A percentile compares a stretch with the other conserved stretches of the same genome.
Evolutionary conservation across 2,888 invertebrate genomes (phyloP).

Genomic region (Horisme vitalbata): DNA sequence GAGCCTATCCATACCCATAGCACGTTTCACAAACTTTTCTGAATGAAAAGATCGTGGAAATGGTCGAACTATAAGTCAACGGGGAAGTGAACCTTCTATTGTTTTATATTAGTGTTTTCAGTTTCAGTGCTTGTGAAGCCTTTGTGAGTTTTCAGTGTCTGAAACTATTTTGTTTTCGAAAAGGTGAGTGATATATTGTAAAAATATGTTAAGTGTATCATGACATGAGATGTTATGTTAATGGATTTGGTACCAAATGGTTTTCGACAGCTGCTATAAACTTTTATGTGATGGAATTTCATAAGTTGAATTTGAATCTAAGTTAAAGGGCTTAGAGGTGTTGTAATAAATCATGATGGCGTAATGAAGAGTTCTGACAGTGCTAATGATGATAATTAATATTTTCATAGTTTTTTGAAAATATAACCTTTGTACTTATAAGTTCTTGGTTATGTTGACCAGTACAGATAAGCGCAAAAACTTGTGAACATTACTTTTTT

Average conservation of each 20-base stretch:
- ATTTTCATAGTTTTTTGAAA: too few species aligned
- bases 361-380: neutral
- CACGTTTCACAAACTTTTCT: constrained; percentile 70
- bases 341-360: constrained; percentile 4
- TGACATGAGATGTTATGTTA: constrained; percentile 15
- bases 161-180: constrained; percentile 10
- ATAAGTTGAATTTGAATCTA: constrained; percentile 18
- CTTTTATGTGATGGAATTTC: constrained; percentile 27
- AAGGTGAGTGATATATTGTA: constrained; percentile 11
- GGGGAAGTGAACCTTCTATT: constrained; percentile 2
- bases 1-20: constrained; percentile 52
- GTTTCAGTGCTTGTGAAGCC: too few species aligned
- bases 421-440: too few species aligned
- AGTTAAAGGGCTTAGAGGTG: constrained; percentile 23
- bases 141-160: constrained; percentile 23
- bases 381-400: neutral
- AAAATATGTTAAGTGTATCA: neutral
- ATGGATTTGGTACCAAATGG: constrained; percentile 15
- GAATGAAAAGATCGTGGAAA: constrained; percentile 71
- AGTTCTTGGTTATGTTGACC: too few species aligned
- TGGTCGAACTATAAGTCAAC: constrained; percentile 29
- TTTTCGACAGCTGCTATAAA: constrained; percentile 29
- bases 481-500: too few species aligned
- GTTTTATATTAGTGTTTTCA: constrained; percentile 15
- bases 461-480: too few species aligned